Percentiles rank a stretch among this genome's conserved stretches.
Conservation (phyloP, 2,888 invertebrate genomes). For the Philhelius pedissequus region DNA sequence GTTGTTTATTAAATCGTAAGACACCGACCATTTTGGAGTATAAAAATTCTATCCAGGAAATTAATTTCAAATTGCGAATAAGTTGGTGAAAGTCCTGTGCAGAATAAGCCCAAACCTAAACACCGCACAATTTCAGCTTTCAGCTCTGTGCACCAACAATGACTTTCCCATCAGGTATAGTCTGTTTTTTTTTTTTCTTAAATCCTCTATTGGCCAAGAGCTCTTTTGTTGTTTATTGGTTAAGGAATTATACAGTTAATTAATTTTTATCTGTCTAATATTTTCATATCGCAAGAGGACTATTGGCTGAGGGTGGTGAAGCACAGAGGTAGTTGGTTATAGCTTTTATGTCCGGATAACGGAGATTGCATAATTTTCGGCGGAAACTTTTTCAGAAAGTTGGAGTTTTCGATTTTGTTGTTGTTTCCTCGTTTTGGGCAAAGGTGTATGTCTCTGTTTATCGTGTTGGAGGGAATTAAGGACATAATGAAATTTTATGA, state of each 20-base stretch:
- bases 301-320: slow-evolving; percentile 16
- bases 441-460: slow-evolving; percentile 23
- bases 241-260: slow-evolving; percentile 67
- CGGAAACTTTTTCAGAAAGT: slow-evolving; percentile 3
- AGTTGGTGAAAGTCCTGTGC: slow-evolving; percentile 18
- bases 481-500: slow-evolving; percentile 67
- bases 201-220: slow-evolving; percentile 16
- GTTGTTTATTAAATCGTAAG: slow-evolving; percentile 65
- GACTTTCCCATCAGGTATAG: slow-evolving; percentile 30
- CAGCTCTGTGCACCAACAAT: background rate
- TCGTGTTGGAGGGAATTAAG: slow-evolving; percentile 46
- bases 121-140: background rate
- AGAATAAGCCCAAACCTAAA: background rate
- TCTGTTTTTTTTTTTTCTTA: background rate
- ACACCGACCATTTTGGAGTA: slow-evolving; percentile 55
- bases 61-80: slow-evolving; percentile 65
- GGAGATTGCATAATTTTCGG: slow-evolving; percentile 22
- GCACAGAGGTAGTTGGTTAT: slow-evolving; percentile 11
- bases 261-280: slow-evolving; percentile 68
- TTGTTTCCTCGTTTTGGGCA: background rate
- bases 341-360: slow-evolving; percentile 26
- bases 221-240: slow-evolving; percentile 66
- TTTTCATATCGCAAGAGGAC: slow-evolving; percentile 67
- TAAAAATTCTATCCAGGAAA: slow-evolving; percentile 62
- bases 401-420: background rate